Evolutionary conservation across 2,888 invertebrate species (phyloP), one percentile per base, ranked within the genome.

Genomic region (Philopedon plagiatum): DNA sequence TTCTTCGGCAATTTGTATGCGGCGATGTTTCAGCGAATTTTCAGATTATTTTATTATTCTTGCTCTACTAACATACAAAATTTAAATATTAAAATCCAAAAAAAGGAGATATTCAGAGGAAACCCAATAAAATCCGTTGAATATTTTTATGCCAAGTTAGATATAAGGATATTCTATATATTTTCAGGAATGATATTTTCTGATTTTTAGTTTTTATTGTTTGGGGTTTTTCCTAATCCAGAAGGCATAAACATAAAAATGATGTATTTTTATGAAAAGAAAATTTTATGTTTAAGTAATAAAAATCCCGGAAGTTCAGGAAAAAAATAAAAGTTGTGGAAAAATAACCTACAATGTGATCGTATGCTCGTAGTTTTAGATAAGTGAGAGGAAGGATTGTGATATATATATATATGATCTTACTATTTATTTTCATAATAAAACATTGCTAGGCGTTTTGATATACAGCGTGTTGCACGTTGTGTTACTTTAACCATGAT

Each of bases 11-110:
- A 46, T 51, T 51, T 51, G 51, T 51, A 51, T 51, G 29, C 51
- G 51, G 51, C 15, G 29, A 29, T 15, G 51, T 29, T 29, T 51
- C 51, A 26, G 51, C 51, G 29, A 29, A 13, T 29, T 26, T 51
- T 51, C 29, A 13, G 13, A 29, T 5, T 29, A 51, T 51, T 51
- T 51, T 51, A 51, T 51, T 51, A 21, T 51, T 26, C 51, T 51
- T 29, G 51, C 29, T 51, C 29, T 15, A 51, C 29, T 29, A 51
- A 51, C 46, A 46, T 46, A 46, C 46, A 51, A 51, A 51, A 29
- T 29, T 51, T 51, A 51, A 51, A 51, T 46, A 21, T 23, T 21
- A 2, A 23, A 15, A 19, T 13, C 1, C 4, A 26, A 26, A 29
- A 51, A 15, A 13, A 1, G 2, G 5, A n/a, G 1, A 51, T 23